Evolutionary conservation across 1,140 invertebrate genomes (phyloP).

Genomic region (Coelopa frigida): DNA sequence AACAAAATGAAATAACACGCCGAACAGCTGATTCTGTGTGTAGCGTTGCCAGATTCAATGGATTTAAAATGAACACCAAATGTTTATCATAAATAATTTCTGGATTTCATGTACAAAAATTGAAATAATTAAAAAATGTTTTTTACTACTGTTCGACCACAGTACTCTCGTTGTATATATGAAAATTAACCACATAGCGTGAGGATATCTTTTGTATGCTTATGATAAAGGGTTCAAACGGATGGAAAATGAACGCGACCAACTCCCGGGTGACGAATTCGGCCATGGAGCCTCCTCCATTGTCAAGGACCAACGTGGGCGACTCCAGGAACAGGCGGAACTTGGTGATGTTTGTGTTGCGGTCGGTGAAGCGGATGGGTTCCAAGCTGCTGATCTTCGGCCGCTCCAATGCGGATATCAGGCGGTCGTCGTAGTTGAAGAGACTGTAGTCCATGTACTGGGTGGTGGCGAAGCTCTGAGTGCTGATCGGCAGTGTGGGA

Average conservation of each 20-base stretch:
- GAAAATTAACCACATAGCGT: conserved; percentile 96
- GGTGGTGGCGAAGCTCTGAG: conserved; percentile 87
- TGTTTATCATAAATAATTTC: too few species aligned
- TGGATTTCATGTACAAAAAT: too few species aligned
- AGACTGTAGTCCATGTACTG: conserved; percentile 89
- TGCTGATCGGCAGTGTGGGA: conserved; percentile 88
- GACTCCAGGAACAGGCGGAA: conserved; percentile 24
- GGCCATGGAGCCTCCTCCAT: too few species aligned
- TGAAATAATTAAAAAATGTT: too few species aligned
- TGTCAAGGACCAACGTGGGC: neutral
- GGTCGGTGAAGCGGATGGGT: conserved; percentile 69
- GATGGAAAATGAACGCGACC: conserved; percentile 98
- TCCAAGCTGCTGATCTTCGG: conserved; percentile 74
- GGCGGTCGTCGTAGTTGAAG: conserved; percentile 95
- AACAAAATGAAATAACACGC: too few species aligned
- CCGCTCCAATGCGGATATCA: conserved; percentile 90
- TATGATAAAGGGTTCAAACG: conserved; percentile 91
- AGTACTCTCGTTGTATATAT: conserved; percentile 54
- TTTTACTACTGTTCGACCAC: conserved; percentile 32
- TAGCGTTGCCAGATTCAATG: too few species aligned
- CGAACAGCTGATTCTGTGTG: too few species aligned
- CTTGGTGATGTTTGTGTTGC: conserved; percentile 52
- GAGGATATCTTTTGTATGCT: conserved; percentile 91
- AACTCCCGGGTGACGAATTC: conserved; percentile 66
- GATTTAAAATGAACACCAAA: too few species aligned